phyloP scores from a whole-genome alignment of 1,140 invertebrate genomes.

The Plutomurus gul region DNA sequence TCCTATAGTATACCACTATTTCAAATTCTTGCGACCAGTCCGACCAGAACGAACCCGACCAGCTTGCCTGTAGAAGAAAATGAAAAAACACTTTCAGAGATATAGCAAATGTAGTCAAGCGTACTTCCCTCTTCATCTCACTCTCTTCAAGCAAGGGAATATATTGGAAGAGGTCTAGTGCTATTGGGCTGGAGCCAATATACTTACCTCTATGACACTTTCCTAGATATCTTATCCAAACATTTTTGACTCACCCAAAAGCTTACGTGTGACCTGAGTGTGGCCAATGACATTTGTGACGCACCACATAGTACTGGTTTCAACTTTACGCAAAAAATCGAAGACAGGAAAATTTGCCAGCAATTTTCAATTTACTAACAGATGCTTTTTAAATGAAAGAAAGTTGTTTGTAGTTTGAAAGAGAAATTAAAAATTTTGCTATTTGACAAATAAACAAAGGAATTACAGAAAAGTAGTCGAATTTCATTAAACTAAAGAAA shows the following conservation, averaged over 20 bases:
- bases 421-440: no score
- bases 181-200: conserved; percentile 19
- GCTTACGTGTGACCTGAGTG: conserved; percentile 12
- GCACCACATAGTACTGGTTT: not conserved
- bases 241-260: conserved; percentile 13
- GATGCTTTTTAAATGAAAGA: no score
- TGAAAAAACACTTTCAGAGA: not conserved
- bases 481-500: not conserved
- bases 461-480: not conserved
- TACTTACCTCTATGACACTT: not conserved
- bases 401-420: no score
- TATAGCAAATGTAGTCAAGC: not conserved
- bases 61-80: not conserved
- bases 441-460: not conserved
- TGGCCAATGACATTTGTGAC: conserved; percentile 2
- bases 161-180: not conserved
- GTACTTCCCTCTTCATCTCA: not conserved
- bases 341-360: not conserved
- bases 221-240: not conserved
- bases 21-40: not conserved
- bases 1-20: not conserved
- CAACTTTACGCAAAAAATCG: not conserved
- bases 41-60: no score
- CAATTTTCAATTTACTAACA: no score
- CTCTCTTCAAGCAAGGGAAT: conserved; percentile 12